Evolutionary conservation across 2,888 invertebrate genomes (phyloP).

Genomic region (Chaitophorus viminalis): DNA sequence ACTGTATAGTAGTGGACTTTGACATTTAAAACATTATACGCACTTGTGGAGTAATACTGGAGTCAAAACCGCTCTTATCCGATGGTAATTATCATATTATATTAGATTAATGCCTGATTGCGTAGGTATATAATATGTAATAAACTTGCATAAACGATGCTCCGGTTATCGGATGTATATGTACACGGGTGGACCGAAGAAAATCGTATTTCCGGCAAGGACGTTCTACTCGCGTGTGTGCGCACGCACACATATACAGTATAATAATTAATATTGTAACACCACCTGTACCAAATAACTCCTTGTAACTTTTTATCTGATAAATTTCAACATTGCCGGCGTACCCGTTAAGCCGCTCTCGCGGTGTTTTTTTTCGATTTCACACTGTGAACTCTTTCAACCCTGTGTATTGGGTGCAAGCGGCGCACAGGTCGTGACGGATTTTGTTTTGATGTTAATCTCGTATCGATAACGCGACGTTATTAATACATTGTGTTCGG

Average conservation of each 20-base stretch:
- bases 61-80: no score
- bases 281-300: conserved; percentile 18
- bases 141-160: no score
- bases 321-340: conserved; percentile 1
- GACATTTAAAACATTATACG: no score
- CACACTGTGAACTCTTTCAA: conserved; percentile 35
- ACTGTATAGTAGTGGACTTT: no score
- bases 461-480: conserved; percentile 53
- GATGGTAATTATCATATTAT: no score
- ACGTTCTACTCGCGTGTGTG: not conserved
- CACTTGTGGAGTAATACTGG: no score
- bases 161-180: no score
- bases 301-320: conserved; percentile 6
- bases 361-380: conserved; percentile 41
- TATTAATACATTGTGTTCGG: conserved; percentile 40
- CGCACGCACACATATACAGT: no score
- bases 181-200: no score
- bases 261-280: not conserved
- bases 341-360: not conserved
- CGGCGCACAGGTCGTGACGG: conserved; percentile 39
- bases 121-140: no score
- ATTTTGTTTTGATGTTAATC: conserved; percentile 51
- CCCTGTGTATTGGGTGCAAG: not conserved
- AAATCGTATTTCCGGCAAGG: not conserved
- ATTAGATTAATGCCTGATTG: no score